Evolutionary conservation across 2,888 invertebrate genomes (phyloP), one percentile per base, ranked within the genome.

Genomic region (Drosophila lacicola): DNA sequence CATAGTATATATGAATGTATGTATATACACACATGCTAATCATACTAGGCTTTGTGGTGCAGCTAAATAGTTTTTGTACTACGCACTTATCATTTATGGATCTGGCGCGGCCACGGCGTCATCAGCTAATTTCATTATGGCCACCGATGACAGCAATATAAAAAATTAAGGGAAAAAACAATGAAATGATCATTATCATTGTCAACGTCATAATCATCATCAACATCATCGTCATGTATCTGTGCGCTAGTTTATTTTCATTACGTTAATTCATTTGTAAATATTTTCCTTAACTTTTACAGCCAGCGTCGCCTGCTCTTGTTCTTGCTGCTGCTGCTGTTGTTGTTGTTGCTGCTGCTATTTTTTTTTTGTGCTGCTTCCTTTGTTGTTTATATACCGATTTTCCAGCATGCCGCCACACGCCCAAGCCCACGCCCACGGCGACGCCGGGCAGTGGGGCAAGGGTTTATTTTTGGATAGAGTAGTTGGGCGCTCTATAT

Each of bases 241-340:
- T 73, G 70, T 75, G 75, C 70, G 53, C 67, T 70, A 75, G 82
- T 84, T 87, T 84, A 80, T 88, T 80, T 84, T 83, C 84, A 88
- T 85, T 87, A 82, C 75, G 88, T 80, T 87, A 85, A 89, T 85
- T 85, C 88, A 75, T 84, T 87, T 87, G 89, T 85, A 87, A 85
- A 85, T 89, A 84, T 85, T 87, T 89, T 76, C 74, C 78, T 69
- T 82, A 80, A 85, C 88, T 82, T 82, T 86, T 82, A 66, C 70
- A 76, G 86, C 77, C 70, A 75, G 50, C 58, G 63, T 75, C 41
- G 70, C 39, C 21, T 37, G 50, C 34, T 39, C 51, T 60, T 41
- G 49, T 36, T 70, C 47, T n/a, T 51, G 33, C 46, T 39, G 42
- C 42, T 65, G 51, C 39, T 46, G 45, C 39, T 53, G 66, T 51